Evolutionary conservation across 2,797 vertebrate genomes (phyloP).

Genomic region (Sebastes dallii): DNA sequence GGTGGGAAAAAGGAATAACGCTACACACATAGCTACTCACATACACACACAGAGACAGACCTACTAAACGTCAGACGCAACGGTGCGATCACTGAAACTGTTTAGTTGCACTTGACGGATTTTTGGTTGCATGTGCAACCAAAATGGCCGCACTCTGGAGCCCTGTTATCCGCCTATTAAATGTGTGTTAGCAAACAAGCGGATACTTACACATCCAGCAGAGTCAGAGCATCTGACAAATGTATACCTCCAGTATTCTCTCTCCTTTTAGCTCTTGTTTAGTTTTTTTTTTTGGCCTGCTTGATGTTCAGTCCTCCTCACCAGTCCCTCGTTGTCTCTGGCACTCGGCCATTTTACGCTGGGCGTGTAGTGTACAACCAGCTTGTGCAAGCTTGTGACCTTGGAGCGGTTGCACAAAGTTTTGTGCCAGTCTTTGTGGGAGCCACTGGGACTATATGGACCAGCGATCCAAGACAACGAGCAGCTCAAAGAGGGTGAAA

Average conservation of each 20-base stretch:
- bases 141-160: too few species aligned
- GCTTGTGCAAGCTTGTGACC: conserved; percentile 33
- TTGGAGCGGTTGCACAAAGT: conserved; percentile 40
- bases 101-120: too few species aligned
- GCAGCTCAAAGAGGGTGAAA: conserved; percentile 42
- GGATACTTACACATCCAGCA: background rate
- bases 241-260: background rate
- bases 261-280: background rate
- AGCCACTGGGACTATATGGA: conserved; percentile 39
- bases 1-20: background rate
- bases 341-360: conserved; percentile 4
- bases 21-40: background rate
- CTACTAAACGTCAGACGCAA: too few species aligned
- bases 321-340: conserved; percentile 3
- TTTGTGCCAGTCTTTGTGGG: conserved; percentile 25
- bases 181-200: background rate
- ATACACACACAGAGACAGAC: too few species aligned
- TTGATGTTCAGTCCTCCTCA: conserved; percentile 3
- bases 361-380: background rate
- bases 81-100: too few species aligned
- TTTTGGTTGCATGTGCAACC: too few species aligned
- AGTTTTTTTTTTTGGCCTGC: background rate
- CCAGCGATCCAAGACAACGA: conserved; percentile 48
- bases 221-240: background rate
- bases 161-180: background rate